A percentile compares a stretch with the other conserved stretches of the same genome.
phyloP scores from a whole-genome alignment of 2,113 vertebrate species.

The Thermophis baileyi region DNA sequence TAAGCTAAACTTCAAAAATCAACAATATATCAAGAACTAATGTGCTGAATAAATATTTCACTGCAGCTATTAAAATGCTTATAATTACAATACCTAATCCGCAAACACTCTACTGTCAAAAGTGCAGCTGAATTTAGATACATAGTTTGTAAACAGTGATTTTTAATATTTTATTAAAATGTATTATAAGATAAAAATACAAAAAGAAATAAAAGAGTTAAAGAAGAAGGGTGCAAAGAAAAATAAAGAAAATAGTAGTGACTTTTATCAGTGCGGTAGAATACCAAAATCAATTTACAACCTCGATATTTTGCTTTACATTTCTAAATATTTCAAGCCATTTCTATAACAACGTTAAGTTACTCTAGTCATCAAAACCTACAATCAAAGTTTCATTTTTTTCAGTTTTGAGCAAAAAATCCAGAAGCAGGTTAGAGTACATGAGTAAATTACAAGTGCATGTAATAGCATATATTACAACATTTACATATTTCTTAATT shows the following conservation, averaged over 20 bases:
- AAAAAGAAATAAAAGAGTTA: too few relatives aligned
- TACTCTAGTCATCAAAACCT: too few relatives aligned
- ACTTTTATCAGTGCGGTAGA: too few relatives aligned
- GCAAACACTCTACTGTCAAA: not conserved
- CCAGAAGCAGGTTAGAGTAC: not conserved
- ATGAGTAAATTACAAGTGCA: not conserved
- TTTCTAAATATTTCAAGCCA: too few relatives aligned
- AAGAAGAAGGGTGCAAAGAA: too few relatives aligned
- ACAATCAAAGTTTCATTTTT: too few relatives aligned
- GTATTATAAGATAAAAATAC: too few relatives aligned
- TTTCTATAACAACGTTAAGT: too few relatives aligned
- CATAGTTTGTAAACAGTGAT: not conserved
- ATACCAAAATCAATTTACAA: too few relatives aligned
- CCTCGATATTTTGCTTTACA: too few relatives aligned
- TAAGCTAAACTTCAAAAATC: slow-evolving; percentile 6
- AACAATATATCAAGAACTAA: slow-evolving; percentile 7
- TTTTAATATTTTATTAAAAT: not conserved
- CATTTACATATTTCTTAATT: not conserved
- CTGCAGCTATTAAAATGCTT: not conserved
- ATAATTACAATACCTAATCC: not conserved
- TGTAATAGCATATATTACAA: not conserved
- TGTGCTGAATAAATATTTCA: not conserved
- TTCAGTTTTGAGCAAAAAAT: too few relatives aligned
- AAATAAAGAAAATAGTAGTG: too few relatives aligned
- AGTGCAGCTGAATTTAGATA: not conserved